Conservation (phyloP, 2,113 vertebrate species). For the Gasterosteus aculeatus region DNA sequence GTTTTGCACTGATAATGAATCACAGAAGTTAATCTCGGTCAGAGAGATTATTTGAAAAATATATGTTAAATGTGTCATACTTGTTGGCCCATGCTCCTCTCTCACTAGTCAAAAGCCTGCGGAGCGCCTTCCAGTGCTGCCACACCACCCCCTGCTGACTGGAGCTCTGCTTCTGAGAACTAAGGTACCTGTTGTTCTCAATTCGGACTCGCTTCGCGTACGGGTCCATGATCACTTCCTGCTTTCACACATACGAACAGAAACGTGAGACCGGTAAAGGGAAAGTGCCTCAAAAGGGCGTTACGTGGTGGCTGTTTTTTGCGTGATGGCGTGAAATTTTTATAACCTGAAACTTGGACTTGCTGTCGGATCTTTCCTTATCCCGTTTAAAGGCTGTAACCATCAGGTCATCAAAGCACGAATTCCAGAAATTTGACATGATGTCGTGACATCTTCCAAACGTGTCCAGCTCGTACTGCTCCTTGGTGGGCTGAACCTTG, state of each 20-base stretch:
- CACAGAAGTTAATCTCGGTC: not conserved
- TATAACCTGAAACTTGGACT: conserved; percentile 88
- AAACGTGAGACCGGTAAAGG: not conserved
- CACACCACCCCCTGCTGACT: conserved; percentile 86
- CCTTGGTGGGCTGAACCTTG: conserved; percentile 92
- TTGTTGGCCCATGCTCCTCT: conserved; percentile 90
- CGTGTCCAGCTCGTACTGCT: conserved; percentile 92
- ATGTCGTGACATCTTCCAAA: conserved; percentile 94
- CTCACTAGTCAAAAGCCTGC: conserved; percentile 87
- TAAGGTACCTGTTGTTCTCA: conserved; percentile 85
- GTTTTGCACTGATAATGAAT: not conserved
- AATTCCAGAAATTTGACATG: conserved; percentile 99
- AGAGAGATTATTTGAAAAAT: not conserved
- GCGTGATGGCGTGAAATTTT: not conserved
- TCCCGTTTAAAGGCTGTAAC: conserved; percentile 86
- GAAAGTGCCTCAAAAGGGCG: not conserved
- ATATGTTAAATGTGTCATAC: conserved; percentile 69
- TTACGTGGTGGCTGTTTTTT: not conserved
- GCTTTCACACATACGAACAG: conserved; percentile 25
- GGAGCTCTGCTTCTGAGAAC: conserved; percentile 85
- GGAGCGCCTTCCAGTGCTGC: conserved; percentile 89
- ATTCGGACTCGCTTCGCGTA: conserved; percentile 79
- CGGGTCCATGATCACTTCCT: conserved; percentile 89
- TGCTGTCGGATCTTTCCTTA: conserved; percentile 83
- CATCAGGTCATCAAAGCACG: conserved; percentile 95